phyloP scores from a whole-genome alignment of 2,888 invertebrate genomes.

The Rhamphomyia laevipes region DNA sequence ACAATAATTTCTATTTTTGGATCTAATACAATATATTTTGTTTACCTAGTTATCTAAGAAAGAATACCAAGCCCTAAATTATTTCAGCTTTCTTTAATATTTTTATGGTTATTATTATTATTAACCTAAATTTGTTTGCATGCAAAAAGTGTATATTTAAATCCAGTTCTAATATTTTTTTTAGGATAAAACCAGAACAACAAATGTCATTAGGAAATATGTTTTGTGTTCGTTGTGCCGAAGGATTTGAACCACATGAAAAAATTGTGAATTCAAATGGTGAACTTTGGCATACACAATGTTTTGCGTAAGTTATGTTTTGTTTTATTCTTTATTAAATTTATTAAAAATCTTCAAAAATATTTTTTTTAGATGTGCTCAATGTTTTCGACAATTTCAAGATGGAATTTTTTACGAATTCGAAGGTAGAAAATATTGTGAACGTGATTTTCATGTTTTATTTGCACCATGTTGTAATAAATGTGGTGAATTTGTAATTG shows the following conservation, averaged over 20 bases:
- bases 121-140: too few species aligned
- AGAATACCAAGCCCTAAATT: too few species aligned
- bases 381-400: constrained; percentile 95
- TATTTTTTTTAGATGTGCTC: constrained; percentile 66
- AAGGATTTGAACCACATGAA: constrained; percentile 92
- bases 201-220: constrained; percentile 83
- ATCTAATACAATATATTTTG: too few species aligned
- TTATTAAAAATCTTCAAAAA: constrained; percentile 1
- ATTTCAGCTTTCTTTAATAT: too few species aligned
- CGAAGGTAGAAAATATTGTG: constrained; percentile 97
- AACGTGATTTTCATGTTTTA: constrained; percentile 95
- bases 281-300: constrained; percentile 96
- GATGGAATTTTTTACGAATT: constrained; percentile 98
- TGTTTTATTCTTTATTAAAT: background rate
- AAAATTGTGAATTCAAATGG: constrained; percentile 98
- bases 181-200: background rate
- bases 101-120: too few species aligned
- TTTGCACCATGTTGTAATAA: constrained; percentile 88
- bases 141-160: too few species aligned
- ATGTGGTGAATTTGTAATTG: constrained; percentile 91
- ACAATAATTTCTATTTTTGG: too few species aligned
- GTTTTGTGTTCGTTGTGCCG: constrained; percentile 90
- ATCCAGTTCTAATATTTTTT: background rate
- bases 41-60: too few species aligned
- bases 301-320: constrained; percentile 80